Base-by-base conservation (phyloP, 2,888 invertebrate genomes). In the Diaperis boleti region DNA sequence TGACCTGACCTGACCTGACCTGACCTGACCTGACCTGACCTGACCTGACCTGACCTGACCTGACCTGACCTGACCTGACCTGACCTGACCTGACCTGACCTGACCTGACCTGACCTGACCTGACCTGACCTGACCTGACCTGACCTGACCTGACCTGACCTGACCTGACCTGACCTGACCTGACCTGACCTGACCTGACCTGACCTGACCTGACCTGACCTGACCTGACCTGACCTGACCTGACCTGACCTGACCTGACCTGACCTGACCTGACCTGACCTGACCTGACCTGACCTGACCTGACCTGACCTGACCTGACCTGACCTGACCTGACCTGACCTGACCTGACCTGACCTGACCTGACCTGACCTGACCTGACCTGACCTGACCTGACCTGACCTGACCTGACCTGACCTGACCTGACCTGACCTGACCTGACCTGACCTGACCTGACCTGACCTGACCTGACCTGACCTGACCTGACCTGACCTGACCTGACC, bases 131-230 rank as follows among this genome's bases (percentile, higher is more conserved):
- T 20, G 20, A 20, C 20, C 20, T 20, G 20, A 20, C 20, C 20
- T 20, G 20, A 20, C 20, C 20, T 20, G 20, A 20, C 20, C 20
- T 20, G 20, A 20, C 20, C 20, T 20, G 20, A 20, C 20, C 20
- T 20, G 20, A 20, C 20, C 20, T 20, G 20, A 20, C 20, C 20
- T 20, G 20, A 20, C 20, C 20, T 20, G 20, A 20, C 20, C 20
- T 20, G 20, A 20, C 20, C 20, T 20, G 20, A 20, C 20, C 31
- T 31, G 31, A 31, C 31, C 31, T 31, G 31, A 31, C 31, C 31
- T 31, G 31, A 31, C 31, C 31, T 31, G 31, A 31, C 31, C 31
- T 31, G 31, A 31, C 31, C 31, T 31, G 31, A 31, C 31, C 31
- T 31, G 31, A 31, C 31, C 31, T 31, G 31, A 31, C 31, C 31